Evolutionary conservation across 2,113 vertebrate genomes (phyloP).

Genomic region (Rhegmatorhina hoffmannsi): DNA sequence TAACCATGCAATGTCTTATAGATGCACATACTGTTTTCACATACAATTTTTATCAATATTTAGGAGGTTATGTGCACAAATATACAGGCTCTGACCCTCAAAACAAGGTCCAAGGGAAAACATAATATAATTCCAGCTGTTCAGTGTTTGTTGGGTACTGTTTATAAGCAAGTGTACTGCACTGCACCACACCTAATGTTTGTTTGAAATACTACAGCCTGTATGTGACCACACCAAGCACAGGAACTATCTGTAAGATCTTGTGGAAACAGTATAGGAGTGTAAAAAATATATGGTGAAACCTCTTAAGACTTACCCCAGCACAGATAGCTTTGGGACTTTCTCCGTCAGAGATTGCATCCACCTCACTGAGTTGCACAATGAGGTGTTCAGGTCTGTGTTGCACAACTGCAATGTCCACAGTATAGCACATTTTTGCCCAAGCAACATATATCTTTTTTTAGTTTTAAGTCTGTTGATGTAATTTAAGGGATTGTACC

Average conservation of each 20-base stretch:
- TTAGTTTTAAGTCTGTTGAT: background rate
- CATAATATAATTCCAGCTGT: background rate
- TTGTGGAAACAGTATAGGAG: background rate
- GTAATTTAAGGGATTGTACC: background rate
- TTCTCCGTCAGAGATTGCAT: background rate
- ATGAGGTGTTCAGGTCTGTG: fast-evolving
- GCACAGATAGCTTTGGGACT: background rate
- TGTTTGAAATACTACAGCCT: background rate
- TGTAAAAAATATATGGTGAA: background rate
- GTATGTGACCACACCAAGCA: background rate
- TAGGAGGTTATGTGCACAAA: background rate
- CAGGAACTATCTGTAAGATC: background rate
- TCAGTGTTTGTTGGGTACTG: background rate
- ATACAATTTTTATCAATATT: background rate
- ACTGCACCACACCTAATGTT: background rate
- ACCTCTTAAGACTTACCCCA: background rate
- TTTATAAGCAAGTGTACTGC: background rate
- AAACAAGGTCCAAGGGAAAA: background rate
- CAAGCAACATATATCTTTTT: background rate
- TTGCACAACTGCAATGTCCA: background rate
- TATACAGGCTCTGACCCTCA: background rate
- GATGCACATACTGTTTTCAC: background rate
- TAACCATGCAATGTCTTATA: background rate
- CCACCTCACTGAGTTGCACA: background rate
- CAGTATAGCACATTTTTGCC: background rate